These are phyloP conservation scores for Sterrhoptilus dennistouni DNA, from an alignment of 2,113 vertebrate genomes.

Conservation along the genomic window DNA sequence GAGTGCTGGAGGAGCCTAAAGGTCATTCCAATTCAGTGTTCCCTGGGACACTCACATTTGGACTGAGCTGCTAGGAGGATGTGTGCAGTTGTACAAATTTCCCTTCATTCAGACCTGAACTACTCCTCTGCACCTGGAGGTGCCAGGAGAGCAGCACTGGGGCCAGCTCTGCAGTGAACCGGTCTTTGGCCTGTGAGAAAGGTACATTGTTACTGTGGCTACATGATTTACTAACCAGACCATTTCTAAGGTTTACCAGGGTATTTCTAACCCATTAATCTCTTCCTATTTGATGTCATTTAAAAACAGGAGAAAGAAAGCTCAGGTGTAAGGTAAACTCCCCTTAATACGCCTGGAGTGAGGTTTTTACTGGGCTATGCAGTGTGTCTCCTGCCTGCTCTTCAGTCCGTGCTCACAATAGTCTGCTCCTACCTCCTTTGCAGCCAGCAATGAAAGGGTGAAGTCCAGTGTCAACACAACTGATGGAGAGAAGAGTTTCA, in stretches of 20 bases:
- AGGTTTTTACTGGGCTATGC: not conserved
- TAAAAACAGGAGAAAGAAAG: not conserved
- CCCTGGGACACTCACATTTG: not conserved
- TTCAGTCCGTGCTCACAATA: not conserved
- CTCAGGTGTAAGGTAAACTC: not conserved
- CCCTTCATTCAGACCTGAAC: accelerated
- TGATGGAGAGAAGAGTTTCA: not conserved
- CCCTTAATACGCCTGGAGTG: accelerated
- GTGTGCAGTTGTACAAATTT: accelerated
- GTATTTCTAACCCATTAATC: not conserved
- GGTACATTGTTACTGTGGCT: not conserved
- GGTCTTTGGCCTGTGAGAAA: not conserved
- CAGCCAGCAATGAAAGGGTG: not conserved
- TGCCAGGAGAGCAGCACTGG: not conserved
- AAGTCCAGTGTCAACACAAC: not conserved
- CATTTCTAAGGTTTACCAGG: not conserved
- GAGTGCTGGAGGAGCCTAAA: not conserved
- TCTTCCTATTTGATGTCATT: not conserved
- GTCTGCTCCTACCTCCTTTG: not conserved
- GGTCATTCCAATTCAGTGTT: not conserved
- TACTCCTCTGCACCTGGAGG: not conserved
- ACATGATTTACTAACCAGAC: not conserved
- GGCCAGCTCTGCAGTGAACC: accelerated
- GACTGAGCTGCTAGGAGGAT: not conserved
- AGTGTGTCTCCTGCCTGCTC: not conserved